A percentile compares a stretch with the other conserved stretches of the same genome.
These are phyloP conservation scores for Melanogrammus aeglefinus DNA, from an alignment of 2,797 vertebrate species.

Conservation along the genomic window DNA sequence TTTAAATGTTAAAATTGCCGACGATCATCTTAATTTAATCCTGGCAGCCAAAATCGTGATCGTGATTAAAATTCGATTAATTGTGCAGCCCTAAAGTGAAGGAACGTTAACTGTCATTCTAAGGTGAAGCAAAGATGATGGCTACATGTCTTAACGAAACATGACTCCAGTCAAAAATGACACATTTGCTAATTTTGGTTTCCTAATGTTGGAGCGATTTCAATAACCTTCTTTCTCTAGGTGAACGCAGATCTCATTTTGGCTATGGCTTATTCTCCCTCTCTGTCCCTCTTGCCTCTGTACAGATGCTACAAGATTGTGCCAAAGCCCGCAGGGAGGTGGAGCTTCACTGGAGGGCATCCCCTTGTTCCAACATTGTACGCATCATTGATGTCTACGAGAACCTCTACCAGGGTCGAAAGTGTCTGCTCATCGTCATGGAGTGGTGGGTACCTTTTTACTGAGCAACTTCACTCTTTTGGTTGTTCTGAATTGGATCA, in stretches of 20 bases:
- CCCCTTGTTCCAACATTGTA: constrained; percentile 90
- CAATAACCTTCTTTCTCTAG: neutral
- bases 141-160: neutral
- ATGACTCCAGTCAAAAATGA: neutral
- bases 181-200: neutral
- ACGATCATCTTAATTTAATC: no score
- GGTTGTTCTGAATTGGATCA: no score
- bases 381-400: constrained; percentile 95
- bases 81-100: no score
- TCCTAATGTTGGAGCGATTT: neutral
- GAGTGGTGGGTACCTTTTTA: constrained; percentile 82
- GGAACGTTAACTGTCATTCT: no score
- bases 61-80: no score
- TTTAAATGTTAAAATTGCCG: no score
- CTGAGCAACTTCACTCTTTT: neutral
- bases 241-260: neutral
- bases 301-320: constrained; percentile 94
- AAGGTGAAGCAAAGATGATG: neutral
- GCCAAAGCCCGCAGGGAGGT: constrained; percentile 92
- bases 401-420: constrained; percentile 89
- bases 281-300: constrained; percentile 15
- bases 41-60: no score
- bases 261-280: neutral
- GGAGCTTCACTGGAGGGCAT: constrained; percentile 94
- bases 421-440: constrained; percentile 98